Base-by-base conservation (phyloP, 2,888 invertebrate genomes). In the Neoaliturus tenellus region DNA sequence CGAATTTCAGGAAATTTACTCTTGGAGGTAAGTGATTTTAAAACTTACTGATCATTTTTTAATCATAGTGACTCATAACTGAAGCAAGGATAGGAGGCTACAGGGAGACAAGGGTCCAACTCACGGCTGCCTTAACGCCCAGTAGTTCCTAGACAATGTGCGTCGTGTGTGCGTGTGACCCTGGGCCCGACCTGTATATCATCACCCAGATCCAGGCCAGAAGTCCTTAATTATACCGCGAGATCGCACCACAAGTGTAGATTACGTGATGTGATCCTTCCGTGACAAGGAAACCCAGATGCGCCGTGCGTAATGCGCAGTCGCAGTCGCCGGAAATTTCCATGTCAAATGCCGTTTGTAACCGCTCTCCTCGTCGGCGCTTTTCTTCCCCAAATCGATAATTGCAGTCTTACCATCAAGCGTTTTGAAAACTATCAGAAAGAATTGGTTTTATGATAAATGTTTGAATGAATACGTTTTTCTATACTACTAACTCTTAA, bases 151-250 rank as follows among this genome's bases (percentile, higher is more conserved):
- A 44, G 12, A 14, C 12, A 44, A 12, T 8, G 12, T 39, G 39
- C 39, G 5, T 39, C 39, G 6, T 39, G 39, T 39, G 44, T 44
- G 35, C 35, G 35, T 35, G 44, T 44, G 44, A 44, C 44, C 44
- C 44, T 12, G 2, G 17, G 2, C 17, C 10, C 44, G 44, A 44
- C 44, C 44, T 44, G 62, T 14, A 14, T 62, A 31, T 28, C 12
- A 31, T 31, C 62, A 28, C 62, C 62, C 62, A 28, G 28, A 62
- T 28, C 62, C 62, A 62, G 62, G 62, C 2, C 62, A 62, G 28
- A 62, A 31, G 62, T 62, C 25, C 62, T 25, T 62, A 62, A 62
- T 62, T 62, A 31, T n/a, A 5, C 62, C 4, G 62, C 2, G 62
- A 28, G 62, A 62, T 28, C 28, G 51, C 20, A 4, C 4, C 51